Evolutionary conservation across 2,113 vertebrate genomes (phyloP).

Genomic region (Erythrolamprus reginae): DNA sequence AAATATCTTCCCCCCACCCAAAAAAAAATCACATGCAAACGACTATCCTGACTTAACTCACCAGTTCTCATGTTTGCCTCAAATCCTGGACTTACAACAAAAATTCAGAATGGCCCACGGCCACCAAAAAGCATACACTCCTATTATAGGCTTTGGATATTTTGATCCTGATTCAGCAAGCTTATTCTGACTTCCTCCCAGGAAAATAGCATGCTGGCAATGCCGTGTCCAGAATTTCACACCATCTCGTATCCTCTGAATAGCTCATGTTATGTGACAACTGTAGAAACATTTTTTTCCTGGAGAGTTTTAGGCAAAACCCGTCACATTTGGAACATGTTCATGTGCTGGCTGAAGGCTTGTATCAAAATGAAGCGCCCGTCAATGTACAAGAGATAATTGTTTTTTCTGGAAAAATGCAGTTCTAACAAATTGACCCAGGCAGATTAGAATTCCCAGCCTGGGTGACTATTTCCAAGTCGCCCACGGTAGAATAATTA

Average conservation of each 20-base stretch:
- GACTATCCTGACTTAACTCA: not conserved
- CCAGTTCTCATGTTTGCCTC: not conserved
- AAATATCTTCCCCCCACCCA: not conserved
- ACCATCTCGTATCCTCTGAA: not conserved
- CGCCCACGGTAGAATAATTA: slow-evolving; percentile 57
- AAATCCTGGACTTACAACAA: not conserved
- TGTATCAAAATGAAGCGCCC: not conserved
- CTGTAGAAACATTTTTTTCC: not conserved
- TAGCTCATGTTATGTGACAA: not conserved
- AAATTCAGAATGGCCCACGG: not conserved
- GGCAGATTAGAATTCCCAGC: slow-evolving; percentile 51
- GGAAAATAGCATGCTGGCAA: not conserved
- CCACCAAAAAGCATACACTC: not conserved
- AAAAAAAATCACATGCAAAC: not conserved
- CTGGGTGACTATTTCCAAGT: slow-evolving; percentile 58
- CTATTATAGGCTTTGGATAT: not conserved
- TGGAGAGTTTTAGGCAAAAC: not conserved
- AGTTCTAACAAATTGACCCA: slow-evolving; percentile 44
- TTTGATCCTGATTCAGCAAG: not conserved
- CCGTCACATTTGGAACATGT: not conserved
- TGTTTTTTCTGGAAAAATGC: slow-evolving; percentile 38
- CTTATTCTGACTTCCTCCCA: not conserved
- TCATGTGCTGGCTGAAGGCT: not conserved
- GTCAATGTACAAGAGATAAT: not conserved
- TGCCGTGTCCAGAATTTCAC: not conserved